phyloP scores from a whole-genome alignment of 2,888 invertebrate genomes.

The Tortricodes alternella region DNA sequence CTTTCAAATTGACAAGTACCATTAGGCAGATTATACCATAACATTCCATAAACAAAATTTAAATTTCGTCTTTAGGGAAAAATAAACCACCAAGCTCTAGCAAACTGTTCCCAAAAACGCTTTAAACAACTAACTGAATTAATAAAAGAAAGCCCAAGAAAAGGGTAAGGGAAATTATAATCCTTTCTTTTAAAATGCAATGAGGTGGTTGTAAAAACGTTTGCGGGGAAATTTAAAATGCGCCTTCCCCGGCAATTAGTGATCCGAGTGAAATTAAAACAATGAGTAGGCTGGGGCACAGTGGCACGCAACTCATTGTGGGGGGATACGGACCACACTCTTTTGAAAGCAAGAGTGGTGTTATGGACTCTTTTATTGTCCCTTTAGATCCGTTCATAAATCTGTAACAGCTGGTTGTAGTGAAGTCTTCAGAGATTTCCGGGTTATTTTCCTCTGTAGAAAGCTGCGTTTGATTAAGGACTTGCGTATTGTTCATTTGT shows the following conservation, averaged over 20 bases:
- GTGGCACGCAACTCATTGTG: conserved; percentile 46
- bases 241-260: conserved; percentile 76
- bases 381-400: conserved; percentile 22
- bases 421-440: background rate
- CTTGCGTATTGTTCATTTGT: too few relatives aligned
- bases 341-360: conserved; percentile 21
- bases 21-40: conserved; percentile 1
- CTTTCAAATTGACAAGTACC: too few relatives aligned
- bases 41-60: conserved; percentile 18
- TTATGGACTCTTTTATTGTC: conserved; percentile 25
- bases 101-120: conserved; percentile 40
- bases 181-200: conserved; percentile 82
- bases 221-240: conserved; percentile 78
- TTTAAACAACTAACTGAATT: conserved; percentile 66
- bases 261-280: conserved; percentile 77
- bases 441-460: background rate
- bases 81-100: conserved; percentile 37
- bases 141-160: conserved; percentile 65
- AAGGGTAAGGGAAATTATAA: conserved; percentile 76
- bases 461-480: too few relatives aligned
- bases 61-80: conserved; percentile 31
- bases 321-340: conserved; percentile 48
- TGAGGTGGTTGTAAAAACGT: conserved; percentile 80
- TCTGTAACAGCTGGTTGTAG: conserved; percentile 26
- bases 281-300: conserved; percentile 59